Base-by-base conservation (phyloP, 2,113 vertebrate genomes). In the Corvus moneduloides region DNA sequence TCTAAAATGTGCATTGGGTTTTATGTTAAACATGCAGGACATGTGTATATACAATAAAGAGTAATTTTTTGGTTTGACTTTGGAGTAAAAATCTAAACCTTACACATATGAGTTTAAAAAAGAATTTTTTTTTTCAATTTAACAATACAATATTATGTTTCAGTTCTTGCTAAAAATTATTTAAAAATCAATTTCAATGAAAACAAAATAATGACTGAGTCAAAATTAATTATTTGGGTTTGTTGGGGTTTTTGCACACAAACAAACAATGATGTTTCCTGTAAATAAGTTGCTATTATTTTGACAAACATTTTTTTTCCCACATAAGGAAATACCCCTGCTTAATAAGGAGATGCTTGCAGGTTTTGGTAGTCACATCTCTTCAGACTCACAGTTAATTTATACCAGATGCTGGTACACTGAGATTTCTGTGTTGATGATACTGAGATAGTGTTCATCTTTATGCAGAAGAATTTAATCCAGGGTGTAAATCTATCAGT, bases 51-150 rank as follows among this genome's bases (percentile, higher is more conserved):
- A 69, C 2, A 8, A 52, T 23, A 18, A 81, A 66, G 41, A 37
- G 4, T 20, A n/a, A 1, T 48, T 56, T 1, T 33, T 51, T 69
- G 2, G 0, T 76, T 90, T 10, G 9, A 48, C 3, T 58, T 81
- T 4, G 24, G 16, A 66, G 5, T 21, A 33, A 84, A 91, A 73
- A 43, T 33, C n/a, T 52, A 56, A 68, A 46, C 2, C 6, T 52
- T 82, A 6, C 26, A 39, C 3, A 2, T 56, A 49, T 6, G 2
- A 67, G 18, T 55, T 54, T 22, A 22, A 23, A 11, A 11, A 75
- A n/a, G 0, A 23, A 13, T 3, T 0, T 11, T 11, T 15, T 15
- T 33, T 2, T 37, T 73, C 12, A 74, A 43, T 43, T 63, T 58
- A 76, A 21, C 3, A 51, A 19, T 30, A 39, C 0, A 35, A 10